phyloP scores from a whole-genome alignment of 1,140 invertebrate genomes.

The Drosophila repleta region DNA sequence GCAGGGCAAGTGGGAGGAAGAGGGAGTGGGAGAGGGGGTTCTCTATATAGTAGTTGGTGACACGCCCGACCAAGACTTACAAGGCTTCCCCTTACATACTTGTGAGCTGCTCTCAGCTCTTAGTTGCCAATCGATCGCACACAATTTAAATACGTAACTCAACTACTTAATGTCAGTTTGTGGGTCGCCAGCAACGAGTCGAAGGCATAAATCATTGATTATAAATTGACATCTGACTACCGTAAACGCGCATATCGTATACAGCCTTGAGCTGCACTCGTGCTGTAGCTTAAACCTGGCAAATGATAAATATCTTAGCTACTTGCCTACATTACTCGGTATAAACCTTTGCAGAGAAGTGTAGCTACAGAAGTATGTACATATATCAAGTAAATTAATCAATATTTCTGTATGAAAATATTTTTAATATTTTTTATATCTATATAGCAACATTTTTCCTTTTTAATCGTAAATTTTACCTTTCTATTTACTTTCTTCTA shows the following conservation, averaged over 20 bases:
- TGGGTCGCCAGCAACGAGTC: constrained; percentile 27
- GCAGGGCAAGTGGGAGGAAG: not conserved
- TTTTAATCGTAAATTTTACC: no score
- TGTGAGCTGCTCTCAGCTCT: not conserved
- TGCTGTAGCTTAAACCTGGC: not conserved
- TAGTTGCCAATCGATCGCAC: constrained; percentile 38
- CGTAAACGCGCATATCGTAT: no score
- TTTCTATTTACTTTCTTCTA: no score
- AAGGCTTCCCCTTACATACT: constrained; percentile 37
- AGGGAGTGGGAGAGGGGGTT: not conserved
- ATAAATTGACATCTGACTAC: constrained; percentile 1
- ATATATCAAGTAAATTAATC: no score
- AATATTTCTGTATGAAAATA: no score
- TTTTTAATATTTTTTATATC: no score
- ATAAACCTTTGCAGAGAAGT: not conserved
- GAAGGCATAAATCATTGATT: constrained; percentile 38
- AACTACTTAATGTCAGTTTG: constrained; percentile 51
- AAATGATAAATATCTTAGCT: no score
- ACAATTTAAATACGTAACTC: constrained; percentile 31
- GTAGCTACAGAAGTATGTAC: no score
- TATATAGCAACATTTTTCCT: no score
- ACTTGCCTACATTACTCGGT: no score
- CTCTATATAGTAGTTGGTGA: constrained; percentile 48
- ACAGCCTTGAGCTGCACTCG: not conserved
- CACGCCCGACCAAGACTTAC: constrained; percentile 51